Evolutionary conservation across 2,797 vertebrate species (phyloP), one percentile per base, ranked within the genome.

Genomic region (Pipistrellus pipistrellus): DNA sequence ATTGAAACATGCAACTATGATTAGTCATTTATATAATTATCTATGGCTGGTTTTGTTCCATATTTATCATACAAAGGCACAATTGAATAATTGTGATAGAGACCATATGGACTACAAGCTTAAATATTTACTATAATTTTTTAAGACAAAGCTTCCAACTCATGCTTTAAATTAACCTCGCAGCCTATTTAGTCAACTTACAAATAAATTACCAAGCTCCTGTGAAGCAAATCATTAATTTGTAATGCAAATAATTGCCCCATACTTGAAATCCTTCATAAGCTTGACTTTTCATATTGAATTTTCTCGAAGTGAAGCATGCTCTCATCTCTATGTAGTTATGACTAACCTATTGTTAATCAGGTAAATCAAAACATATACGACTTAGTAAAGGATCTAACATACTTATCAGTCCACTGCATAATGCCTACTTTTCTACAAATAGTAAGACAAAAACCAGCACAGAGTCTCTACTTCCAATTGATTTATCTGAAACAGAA

Each of bases 181-280:
- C 17, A 69, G 15, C 7, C 21, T 83, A 51, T 62, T 88, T 91
- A 64, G 35, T 85, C 66, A 83, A 89, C 77, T 85, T 64, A 46
- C 64, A 75, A 73, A 71, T 41, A 90, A 88, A 35, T 68, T 73
- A 55, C 23, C 48, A 71, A 83, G 27, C 4, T 46, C 8, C 17
- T 88, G 6, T 87, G 25, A 92, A 80, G 59, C 44, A 88, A 71
- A 85, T 89, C 83, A 83, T 35, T 93, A 77, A 75, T 48, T 78
- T 85, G 18, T 77, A 55, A 78, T 81, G 15, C 7, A 93, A 96
- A 94, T 66, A 71, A 55, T 38, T 73, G 30, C 21, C 17, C n/a
- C 18, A 72, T 32, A 57, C 78, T 85, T 85, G 69, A 87, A 90
- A 62, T 73, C 20, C 83, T 93, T 88, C 9, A 57, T 68, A 73